These are phyloP conservation scores for Leptinotarsa lineolata DNA, from an alignment of 1,140 invertebrate species.

Conservation along the genomic window DNA sequence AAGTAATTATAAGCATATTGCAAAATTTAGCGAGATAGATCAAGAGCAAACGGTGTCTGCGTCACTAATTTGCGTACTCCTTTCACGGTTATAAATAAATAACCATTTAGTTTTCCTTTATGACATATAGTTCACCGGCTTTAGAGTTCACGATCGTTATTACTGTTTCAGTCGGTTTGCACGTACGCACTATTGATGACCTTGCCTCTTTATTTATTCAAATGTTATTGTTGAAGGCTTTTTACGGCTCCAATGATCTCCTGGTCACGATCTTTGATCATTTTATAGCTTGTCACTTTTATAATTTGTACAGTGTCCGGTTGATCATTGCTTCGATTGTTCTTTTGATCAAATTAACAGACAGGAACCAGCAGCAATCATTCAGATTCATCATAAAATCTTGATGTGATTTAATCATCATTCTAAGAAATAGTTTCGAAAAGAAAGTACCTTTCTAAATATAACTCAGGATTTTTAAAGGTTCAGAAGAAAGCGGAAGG, in stretches of 20 bases:
- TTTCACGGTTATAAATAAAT: conserved; percentile 9
- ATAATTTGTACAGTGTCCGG: too few relatives aligned
- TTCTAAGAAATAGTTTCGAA: too few relatives aligned
- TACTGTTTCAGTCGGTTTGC: background rate
- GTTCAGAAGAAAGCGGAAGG: too few relatives aligned
- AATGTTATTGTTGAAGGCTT: background rate
- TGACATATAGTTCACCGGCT: background rate
- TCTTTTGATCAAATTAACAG: too few relatives aligned
- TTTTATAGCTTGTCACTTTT: too few relatives aligned
- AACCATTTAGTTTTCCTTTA: background rate
- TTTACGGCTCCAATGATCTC: background rate
- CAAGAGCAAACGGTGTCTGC: background rate
- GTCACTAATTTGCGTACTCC: conserved; percentile 5
- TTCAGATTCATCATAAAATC: too few relatives aligned
- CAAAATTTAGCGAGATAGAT: background rate
- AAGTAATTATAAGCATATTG: background rate
- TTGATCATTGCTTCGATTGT: too few relatives aligned
- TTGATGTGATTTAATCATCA: too few relatives aligned
- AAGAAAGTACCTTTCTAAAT: too few relatives aligned
- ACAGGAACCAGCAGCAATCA: too few relatives aligned
- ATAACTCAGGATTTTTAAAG: too few relatives aligned
- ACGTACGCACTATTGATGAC: conserved; percentile 2
- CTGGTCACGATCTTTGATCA: too few relatives aligned
- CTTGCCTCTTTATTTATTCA: background rate
- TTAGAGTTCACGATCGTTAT: conserved; percentile 3